Percentiles rank a stretch among this genome's conserved stretches.
phyloP scores from a whole-genome alignment of 2,797 vertebrate species.

The Bradypodion ventrale region DNA sequence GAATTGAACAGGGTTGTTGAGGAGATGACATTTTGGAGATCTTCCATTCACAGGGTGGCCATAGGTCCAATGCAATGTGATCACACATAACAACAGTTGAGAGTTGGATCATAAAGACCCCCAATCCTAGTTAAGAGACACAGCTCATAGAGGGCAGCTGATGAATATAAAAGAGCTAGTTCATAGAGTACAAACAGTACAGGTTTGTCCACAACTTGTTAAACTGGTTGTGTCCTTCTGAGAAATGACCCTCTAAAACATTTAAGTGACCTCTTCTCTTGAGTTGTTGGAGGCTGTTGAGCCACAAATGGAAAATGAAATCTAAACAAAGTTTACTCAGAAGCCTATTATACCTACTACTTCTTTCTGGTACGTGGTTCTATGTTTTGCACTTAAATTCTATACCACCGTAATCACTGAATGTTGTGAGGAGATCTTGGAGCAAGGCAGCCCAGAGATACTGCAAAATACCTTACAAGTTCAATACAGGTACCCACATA shows the following conservation, averaged over 20 bases:
- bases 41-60: too few species aligned
- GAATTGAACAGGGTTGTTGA: too few species aligned
- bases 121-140: neutral
- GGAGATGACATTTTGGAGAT: too few species aligned
- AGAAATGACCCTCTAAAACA: constrained; percentile 9
- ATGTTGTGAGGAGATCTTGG: neutral
- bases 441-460: neutral
- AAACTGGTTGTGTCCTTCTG: neutral
- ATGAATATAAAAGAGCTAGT: neutral
- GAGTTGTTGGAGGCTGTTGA: constrained; percentile 17
- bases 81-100: too few species aligned
- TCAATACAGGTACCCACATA: neutral
- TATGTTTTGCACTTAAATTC: constrained; percentile 15
- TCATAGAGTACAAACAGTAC: neutral
- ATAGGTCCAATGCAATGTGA: too few species aligned
- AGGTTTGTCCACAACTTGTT: neutral
- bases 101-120: neutral
- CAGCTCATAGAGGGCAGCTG: neutral
- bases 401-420: neutral
- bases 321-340: constrained; percentile 5
- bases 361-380: neutral
- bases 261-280: constrained; percentile 11
- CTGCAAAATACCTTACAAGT: neutral
- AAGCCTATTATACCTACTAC: constrained; percentile 1
- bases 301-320: constrained; percentile 27